Base-by-base conservation (phyloP, 2,888 invertebrate species). In the Oscheius onirici region DNA sequence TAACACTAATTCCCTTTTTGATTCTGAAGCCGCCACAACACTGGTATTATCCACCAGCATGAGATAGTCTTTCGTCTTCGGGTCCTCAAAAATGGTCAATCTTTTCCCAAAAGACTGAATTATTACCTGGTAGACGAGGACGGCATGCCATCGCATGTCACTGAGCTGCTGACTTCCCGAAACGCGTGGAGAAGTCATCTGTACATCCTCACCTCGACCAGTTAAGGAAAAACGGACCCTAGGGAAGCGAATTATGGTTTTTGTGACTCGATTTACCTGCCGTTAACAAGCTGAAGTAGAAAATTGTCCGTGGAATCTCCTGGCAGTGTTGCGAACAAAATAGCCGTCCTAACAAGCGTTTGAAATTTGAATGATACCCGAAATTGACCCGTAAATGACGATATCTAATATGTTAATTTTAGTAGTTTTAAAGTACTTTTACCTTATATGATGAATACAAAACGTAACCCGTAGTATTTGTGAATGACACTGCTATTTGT, bases 351-450 rank as follows among this genome's bases (percentile, higher is more conserved):
- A 61, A 80, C 69, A 26, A 84, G 74, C 1, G 84, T 84, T 74
- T 84, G 83, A 70, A 84, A 84, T 69, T 84, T 84, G 77, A 84
- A 78, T 61, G 82, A 79, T n/a, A 84, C 72, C 72, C 82, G 81
- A 71, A 79, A 84, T 22, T 73, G 41, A 61, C 81, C 79, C 52
- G 74, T 65, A 17, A 81, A 46, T 28, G 73, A 63, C 34, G 78
- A 73, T 55, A 79, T 71, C 75, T 76, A 43, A 44, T 61, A 46
- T 10, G 0, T 1, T 3, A 55, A 8, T 17, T 28, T 63, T 51
- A n/a, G 13, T 15, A 10, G 13, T 17, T 13, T 20, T 10, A 49
- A 49, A 17, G 8, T 10, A n/a, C n/a, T n/a, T 28, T 8, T 17
- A 75, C 75, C 61, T 73, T 77, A 8, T 72, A 69, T n/a, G 71